Evolutionary conservation across 2,113 vertebrate genomes (phyloP).

Genomic region (Chlorocebus sabaeus): DNA sequence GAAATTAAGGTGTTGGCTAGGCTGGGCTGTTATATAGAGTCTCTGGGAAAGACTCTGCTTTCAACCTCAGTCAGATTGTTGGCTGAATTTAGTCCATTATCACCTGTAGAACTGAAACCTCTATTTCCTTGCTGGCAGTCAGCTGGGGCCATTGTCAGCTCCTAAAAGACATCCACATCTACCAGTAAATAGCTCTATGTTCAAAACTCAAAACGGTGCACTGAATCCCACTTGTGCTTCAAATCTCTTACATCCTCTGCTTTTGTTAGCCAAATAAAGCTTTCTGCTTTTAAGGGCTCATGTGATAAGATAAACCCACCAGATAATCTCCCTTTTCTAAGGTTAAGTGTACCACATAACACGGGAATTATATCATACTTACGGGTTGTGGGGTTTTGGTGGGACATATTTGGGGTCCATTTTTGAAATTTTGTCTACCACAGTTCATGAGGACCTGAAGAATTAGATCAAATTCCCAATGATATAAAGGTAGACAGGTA

Average conservation of each 20-base stretch:
- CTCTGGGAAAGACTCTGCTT: background rate
- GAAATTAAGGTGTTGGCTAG: background rate
- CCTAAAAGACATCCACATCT: background rate
- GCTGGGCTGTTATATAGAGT: background rate
- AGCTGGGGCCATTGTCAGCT: background rate
- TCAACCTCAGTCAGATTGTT: too few species aligned
- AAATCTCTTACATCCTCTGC: background rate
- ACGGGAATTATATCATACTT: background rate
- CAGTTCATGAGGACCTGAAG: background rate
- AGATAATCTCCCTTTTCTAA: background rate
- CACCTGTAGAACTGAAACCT: too few species aligned
- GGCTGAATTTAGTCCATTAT: background rate
- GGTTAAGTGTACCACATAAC: background rate
- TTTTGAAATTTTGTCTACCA: background rate
- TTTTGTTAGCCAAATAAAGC: background rate
- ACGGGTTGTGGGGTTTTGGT: background rate
- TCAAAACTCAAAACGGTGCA: background rate
- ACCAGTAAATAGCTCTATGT: background rate
- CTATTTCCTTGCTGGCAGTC: background rate
- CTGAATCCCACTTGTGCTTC: background rate
- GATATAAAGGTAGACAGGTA: background rate
- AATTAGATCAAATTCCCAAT: background rate
- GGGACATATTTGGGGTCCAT: background rate
- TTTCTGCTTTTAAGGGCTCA: background rate
- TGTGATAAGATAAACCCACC: background rate